phyloP scores from a whole-genome alignment of 2,888 invertebrate species.

The Hyppa rectilinea region DNA sequence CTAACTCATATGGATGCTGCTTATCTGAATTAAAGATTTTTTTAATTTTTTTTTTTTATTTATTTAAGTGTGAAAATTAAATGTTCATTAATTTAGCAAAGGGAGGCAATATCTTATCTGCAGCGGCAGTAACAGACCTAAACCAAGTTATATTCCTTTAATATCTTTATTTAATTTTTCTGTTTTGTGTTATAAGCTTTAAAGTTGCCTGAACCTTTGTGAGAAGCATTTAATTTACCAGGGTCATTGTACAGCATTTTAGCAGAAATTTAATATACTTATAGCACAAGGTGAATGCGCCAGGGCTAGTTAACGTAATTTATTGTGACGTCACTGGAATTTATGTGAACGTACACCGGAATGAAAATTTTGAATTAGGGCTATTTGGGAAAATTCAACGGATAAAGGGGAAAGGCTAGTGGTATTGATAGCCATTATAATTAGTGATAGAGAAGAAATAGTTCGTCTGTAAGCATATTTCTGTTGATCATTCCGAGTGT shows the following conservation, averaged over 20 bases:
- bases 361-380: background rate
- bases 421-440: background rate
- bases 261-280: background rate
- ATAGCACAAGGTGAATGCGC: conserved; percentile 39
- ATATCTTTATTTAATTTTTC: background rate
- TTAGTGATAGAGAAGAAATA: background rate
- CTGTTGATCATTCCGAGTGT: background rate
- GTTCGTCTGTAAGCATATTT: background rate
- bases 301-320: conserved; percentile 20
- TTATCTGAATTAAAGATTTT: no score
- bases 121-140: background rate
- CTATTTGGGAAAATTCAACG: background rate
- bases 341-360: background rate
- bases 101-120: background rate
- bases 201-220: background rate
- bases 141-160: background rate
- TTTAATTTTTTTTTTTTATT: no score
- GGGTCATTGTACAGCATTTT: background rate
- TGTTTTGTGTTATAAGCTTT: background rate
- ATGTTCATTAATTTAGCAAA: conserved; percentile 18
- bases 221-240: background rate
- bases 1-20: no score
- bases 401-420: background rate
- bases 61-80: conserved; percentile 39
- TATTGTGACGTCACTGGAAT: background rate